Conservation (phyloP, 2,113 vertebrate species). For the Chaetodon auriga region DNA sequence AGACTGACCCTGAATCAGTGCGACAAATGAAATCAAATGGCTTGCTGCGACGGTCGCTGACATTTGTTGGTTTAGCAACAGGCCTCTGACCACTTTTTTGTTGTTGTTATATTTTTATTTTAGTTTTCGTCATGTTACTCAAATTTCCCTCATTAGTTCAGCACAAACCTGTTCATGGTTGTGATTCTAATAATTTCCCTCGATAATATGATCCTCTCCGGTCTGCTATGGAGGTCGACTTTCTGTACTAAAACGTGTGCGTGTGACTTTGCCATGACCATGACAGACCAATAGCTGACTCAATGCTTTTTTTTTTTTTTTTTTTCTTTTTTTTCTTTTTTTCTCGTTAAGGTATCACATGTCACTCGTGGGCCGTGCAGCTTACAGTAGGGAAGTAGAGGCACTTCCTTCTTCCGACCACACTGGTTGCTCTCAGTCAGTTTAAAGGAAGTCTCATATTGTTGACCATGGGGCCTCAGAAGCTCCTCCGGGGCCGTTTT, state of each 20-base stretch:
- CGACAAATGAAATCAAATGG: neutral
- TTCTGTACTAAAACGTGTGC: neutral
- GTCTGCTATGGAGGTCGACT: neutral
- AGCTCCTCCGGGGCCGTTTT: neutral
- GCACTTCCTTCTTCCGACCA: constrained; percentile 83
- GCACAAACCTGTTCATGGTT: no score
- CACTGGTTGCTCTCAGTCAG: constrained; percentile 40
- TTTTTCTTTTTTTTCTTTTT: constrained; percentile 7
- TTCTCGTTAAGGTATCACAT: constrained; percentile 76
- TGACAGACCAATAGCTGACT: constrained; percentile 39
- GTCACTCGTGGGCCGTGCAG: constrained; percentile 70
- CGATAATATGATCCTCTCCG: neutral
- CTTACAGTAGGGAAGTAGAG: constrained; percentile 80
- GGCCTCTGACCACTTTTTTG: no score
- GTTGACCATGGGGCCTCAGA: constrained; percentile 43
- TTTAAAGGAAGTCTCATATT: neutral
- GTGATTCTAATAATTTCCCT: no score
- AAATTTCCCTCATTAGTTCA: neutral
- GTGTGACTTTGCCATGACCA: constrained; percentile 15
- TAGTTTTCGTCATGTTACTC: neutral
- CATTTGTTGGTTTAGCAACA: neutral
- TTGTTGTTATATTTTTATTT: neutral
- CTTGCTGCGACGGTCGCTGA: fast-evolving
- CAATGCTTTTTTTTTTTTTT: constrained; percentile 9
- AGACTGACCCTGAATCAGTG: constrained; percentile 9